A percentile compares a stretch with the other conserved stretches of the same genome.
These are phyloP conservation scores for Actinia tenebrosa DNA, from an alignment of 64 coral and sea anemone genomes.

Conservation along the genomic window DNA sequence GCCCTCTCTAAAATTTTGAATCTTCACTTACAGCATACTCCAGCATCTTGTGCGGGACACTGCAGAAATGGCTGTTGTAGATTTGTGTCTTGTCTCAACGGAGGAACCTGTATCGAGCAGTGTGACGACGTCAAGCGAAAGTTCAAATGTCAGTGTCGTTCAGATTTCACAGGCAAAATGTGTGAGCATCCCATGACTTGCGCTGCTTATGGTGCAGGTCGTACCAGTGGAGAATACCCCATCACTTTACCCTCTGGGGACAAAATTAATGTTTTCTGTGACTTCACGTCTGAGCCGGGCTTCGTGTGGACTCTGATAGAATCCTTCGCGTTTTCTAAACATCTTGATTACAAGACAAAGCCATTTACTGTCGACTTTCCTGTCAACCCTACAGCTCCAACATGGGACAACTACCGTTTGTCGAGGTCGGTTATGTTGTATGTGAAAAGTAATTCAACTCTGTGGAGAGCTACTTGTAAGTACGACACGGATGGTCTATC, in stretches of 20 bases:
- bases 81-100: slow-evolving; percentile 31
- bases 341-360: neutral
- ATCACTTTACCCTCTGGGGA: neutral
- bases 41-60: neutral
- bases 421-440: neutral
- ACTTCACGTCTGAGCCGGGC: slow-evolving; percentile 40
- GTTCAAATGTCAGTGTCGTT: slow-evolving; percentile 50
- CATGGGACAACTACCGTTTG: neutral
- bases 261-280: slow-evolving; percentile 26
- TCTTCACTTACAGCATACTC: neutral
- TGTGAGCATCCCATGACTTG: slow-evolving; percentile 32
- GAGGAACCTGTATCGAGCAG: slow-evolving; percentile 34
- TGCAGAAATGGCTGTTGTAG: slow-evolving; percentile 59
- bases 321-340: slow-evolving; percentile 10
- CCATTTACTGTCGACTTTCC: neutral
- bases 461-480: neutral
- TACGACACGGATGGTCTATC: slow-evolving; percentile 1
- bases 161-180: slow-evolving; percentile 26
- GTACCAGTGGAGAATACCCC: neutral
- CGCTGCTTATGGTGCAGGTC: neutral
- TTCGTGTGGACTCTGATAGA: slow-evolving; percentile 59
- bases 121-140: slow-evolving; percentile 32
- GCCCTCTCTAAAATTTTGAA: neutral
- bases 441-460: neutral
- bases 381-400: neutral